phyloP scores from a whole-genome alignment of 2,113 vertebrate species.

The Nibea albiflora region DNA sequence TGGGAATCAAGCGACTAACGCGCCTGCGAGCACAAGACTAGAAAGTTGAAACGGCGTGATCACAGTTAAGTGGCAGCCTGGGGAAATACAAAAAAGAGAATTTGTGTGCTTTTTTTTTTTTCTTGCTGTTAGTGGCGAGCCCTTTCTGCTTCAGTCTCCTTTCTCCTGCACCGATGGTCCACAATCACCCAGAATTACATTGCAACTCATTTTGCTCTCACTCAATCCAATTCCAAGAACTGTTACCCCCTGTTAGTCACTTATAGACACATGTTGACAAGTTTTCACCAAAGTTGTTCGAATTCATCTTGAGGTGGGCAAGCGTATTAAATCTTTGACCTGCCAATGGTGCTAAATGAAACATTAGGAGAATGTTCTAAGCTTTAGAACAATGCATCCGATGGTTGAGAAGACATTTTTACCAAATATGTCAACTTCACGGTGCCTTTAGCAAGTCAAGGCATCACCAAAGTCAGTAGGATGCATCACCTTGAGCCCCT shows the following conservation, averaged over 20 bases:
- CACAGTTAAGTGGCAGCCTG: not conserved
- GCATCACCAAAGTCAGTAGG: not conserved
- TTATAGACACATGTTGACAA: too few species aligned
- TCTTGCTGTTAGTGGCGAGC: too few species aligned
- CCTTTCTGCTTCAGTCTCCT: too few species aligned
- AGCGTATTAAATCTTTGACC: not conserved
- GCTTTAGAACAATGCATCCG: not conserved
- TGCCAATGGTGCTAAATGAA: not conserved
- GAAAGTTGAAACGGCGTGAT: not conserved
- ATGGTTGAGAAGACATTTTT: not conserved
- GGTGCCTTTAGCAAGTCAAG: not conserved
- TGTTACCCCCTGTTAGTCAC: too few species aligned
- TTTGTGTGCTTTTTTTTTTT: not conserved
- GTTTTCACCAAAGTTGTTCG: too few species aligned
- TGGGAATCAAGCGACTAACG: constrained; percentile 11
- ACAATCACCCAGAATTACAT: too few species aligned
- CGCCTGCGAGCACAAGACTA: constrained; percentile 14
- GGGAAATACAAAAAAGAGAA: not conserved
- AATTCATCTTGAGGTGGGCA: too few species aligned
- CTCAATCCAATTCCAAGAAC: too few species aligned
- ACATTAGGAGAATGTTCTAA: not conserved
- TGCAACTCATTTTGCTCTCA: too few species aligned
- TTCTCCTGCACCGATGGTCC: too few species aligned
- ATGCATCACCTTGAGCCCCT: not conserved
- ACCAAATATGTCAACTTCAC: not conserved